Evolutionary conservation across 2,797 vertebrate genomes (phyloP).

Genomic region (Crocodylus rhombifer): DNA sequence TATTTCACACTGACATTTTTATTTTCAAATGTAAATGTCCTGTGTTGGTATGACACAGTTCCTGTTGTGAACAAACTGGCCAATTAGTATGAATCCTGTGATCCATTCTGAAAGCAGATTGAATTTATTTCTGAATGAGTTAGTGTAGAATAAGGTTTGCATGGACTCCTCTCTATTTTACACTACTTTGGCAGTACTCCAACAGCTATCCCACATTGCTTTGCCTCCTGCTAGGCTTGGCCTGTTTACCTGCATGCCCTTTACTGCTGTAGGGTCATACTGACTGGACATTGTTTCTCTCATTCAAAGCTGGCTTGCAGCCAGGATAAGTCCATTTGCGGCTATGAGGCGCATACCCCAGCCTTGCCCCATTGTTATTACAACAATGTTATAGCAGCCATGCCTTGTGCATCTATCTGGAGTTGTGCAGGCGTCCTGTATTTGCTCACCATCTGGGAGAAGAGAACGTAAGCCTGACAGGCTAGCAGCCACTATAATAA

Average conservation of each 20-base stretch:
- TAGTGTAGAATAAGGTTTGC: not conserved
- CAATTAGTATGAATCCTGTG: not conserved
- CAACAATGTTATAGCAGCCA: not conserved
- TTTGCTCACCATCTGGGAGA: not conserved
- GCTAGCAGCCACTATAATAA: too few relatives aligned
- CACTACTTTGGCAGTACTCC: not conserved
- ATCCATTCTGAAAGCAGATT: slow-evolving; percentile 9
- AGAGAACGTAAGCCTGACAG: not conserved
- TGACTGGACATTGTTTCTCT: not conserved
- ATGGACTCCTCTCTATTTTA: fast-evolving
- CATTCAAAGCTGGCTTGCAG: fast-evolving
- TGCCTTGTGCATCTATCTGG: not conserved
- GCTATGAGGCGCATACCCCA: not conserved
- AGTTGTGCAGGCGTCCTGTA: not conserved
- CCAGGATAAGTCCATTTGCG: not conserved
- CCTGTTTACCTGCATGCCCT: not conserved
- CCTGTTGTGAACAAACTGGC: not conserved
- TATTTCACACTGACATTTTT: too few relatives aligned
- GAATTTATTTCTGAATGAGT: not conserved
- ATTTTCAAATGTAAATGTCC: not conserved
- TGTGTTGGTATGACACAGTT: fast-evolving
- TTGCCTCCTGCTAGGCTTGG: not conserved
- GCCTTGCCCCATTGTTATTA: not conserved
- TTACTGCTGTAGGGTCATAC: not conserved
- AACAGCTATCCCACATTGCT: not conserved